Evolutionary conservation across 2,888 invertebrate species (phyloP), one percentile per base, ranked within the genome.

Genomic region (Synanthedon myopaeformis): DNA sequence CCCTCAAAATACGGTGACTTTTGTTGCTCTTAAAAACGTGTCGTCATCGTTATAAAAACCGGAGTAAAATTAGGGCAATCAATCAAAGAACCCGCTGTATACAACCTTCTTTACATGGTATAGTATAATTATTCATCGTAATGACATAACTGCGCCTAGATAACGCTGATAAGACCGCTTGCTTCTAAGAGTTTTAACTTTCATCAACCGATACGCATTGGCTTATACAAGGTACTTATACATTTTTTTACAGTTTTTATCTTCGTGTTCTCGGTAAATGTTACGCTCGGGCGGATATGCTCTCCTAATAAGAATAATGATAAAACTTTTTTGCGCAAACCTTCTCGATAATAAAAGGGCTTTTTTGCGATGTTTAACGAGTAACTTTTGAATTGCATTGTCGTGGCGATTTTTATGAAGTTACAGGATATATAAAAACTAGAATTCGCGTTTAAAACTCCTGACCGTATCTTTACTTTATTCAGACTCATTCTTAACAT

Each of bases 231-330:
- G 49, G n/a, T 53, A 48, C 49, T 51, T 57, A 52, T 59, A 58
- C 55, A 53, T 59, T 62, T 64, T 64, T 63, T 59, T 58, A 53
- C 56, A 56, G 57, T 53, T 57, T 62, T 62, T 63, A 59, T 63
- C 57, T 57, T 52, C 53, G 17, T 50, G 52, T 52, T 63, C 57
- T 57, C 53, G 54, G 17, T 50, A 53, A 54, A 54, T 57, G 60
- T 59, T 56, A 59, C 62, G 61, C 56, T 59, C 54, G 56, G 55
- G 42, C 54, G 59, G 54, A 58, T 53, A 50, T 53, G 49, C 23
- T 23, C 23, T 49, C 10, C 17, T 49, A 35, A 17, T 17, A 49
- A 17, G 49, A 49, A 49, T 49, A 49, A 49, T 49, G 35, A 49
- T 19, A 49, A 23, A 49, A 19, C 23, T 49, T 49, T 23, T 49